Percentiles rank a stretch among this genome's conserved stretches.
Conservation (phyloP, 2,113 vertebrate genomes). For the Leiothrix lutea region DNA sequence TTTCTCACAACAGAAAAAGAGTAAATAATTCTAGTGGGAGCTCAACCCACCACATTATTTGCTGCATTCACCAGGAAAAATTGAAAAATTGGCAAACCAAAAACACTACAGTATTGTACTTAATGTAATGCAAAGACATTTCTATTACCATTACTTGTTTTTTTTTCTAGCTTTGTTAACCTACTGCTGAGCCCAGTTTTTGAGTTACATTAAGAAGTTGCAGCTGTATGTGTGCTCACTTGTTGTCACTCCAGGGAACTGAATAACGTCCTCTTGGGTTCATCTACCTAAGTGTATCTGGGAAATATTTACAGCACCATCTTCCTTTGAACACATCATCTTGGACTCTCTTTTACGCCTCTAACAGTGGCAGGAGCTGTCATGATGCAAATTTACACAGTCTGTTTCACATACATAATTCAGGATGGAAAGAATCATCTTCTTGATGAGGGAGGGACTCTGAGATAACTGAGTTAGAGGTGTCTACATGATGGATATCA, state of each 20-base stretch:
- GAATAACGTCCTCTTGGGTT: not conserved
- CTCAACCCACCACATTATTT: not conserved
- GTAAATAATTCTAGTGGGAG: not conserved
- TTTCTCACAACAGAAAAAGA: not conserved
- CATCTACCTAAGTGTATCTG: not conserved
- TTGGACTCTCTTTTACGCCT: not conserved
- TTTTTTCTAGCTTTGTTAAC: not conserved
- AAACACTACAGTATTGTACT: not conserved
- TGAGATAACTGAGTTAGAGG: not conserved
- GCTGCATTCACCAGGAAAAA: not conserved
- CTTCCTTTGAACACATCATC: not conserved
- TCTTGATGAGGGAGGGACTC: not conserved
- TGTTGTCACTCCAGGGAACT: not conserved
- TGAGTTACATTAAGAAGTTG: not conserved
- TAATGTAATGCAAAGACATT: not conserved
- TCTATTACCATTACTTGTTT: not conserved
- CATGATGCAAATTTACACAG: not conserved
- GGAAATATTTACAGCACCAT: not conserved
- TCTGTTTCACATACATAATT: not conserved
- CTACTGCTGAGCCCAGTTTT: not conserved
- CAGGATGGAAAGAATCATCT: not conserved
- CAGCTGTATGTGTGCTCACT: not conserved
- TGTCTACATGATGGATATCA: not conserved
- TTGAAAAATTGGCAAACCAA: not conserved
- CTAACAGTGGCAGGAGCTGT: not conserved